phyloP scores from a whole-genome alignment of 2,888 invertebrate species.

The Brenthis hecate region DNA sequence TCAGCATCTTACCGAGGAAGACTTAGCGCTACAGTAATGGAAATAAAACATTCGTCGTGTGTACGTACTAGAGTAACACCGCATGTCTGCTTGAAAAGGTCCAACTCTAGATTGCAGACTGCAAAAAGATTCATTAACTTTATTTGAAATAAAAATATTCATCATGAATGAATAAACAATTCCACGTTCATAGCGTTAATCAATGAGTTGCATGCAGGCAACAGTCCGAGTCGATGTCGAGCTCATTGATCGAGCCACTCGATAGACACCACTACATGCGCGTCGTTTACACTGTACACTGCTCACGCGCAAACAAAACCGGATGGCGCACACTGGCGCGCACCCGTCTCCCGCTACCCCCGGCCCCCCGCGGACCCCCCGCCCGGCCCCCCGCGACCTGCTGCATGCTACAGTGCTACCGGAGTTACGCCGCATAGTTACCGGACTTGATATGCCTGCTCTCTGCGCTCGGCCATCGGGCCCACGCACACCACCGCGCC shows the following conservation, averaged over 20 bases:
- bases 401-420: conserved; percentile 81
- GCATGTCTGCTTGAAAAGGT: conserved; percentile 47
- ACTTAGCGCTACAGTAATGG: conserved; percentile 10
- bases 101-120: conserved; percentile 51
- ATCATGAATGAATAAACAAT: conserved; percentile 82
- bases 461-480: conserved; percentile 50
- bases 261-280: conserved; percentile 65
- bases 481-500: conserved; percentile 65
- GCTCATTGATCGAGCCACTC: conserved; percentile 81
- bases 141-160: conserved; percentile 74
- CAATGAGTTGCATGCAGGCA: conserved; percentile 81
- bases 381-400: conserved; percentile 74
- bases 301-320: conserved; percentile 72
- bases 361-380: conserved; percentile 64
- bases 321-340: conserved; percentile 71
- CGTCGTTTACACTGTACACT: conserved; percentile 45
- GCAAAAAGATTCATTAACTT: conserved; percentile 64
- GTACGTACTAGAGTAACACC: conserved; percentile 34
- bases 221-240: conserved; percentile 73
- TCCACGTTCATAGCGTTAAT: conserved; percentile 81
- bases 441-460: conserved; percentile 78
- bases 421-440: conserved; percentile 83
- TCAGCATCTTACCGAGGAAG: conserved; percentile 17
- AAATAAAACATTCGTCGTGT: conserved; percentile 33
- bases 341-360: conserved; percentile 51